A percentile compares a stretch with the other conserved stretches of the same genome.
Evolutionary conservation across 2,113 vertebrate species (phyloP).

Genomic region (Pleuronectes platessa): DNA sequence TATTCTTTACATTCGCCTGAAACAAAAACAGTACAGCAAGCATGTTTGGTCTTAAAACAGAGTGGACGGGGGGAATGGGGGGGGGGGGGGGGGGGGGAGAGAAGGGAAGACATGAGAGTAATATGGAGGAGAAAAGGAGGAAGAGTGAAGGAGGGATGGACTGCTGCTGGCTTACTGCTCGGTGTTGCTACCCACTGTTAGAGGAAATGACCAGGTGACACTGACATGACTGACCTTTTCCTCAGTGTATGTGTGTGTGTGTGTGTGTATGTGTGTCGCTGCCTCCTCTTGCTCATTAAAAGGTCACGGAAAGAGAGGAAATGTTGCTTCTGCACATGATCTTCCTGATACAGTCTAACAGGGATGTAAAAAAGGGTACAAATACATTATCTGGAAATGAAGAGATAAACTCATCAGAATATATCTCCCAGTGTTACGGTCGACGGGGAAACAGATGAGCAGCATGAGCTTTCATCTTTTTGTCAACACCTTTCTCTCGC

Average conservation of each 20-base stretch:
- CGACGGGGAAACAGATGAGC: not conserved
- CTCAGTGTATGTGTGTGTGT: conserved; percentile 3
- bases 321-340: conserved; percentile 6
- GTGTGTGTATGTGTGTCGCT: not conserved
- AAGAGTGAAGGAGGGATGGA: not conserved
- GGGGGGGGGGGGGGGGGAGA: too few species aligned
- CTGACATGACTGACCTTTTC: conserved; percentile 62
- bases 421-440: not conserved
- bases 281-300: conserved; percentile 45
- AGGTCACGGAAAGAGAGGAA: conserved; percentile 39
- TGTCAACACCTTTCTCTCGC: not conserved
- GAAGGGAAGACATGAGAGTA: not conserved
- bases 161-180: conserved; percentile 6
- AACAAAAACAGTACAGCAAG: conserved; percentile 6
- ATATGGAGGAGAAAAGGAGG: not conserved
- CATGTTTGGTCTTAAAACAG: not conserved
- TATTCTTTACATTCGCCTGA: not conserved
- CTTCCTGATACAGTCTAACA: not conserved
- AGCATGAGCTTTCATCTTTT: not conserved
- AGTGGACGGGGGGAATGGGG: too few species aligned
- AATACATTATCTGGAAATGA: not conserved
- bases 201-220: conserved; percentile 51
- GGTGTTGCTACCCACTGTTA: conserved; percentile 19
- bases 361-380: not conserved
- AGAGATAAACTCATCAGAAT: not conserved